Percentiles rank a stretch among this genome's conserved stretches.
phyloP scores from a whole-genome alignment of 2,888 invertebrate genomes.

The Dasysyrphus tricinctus region DNA sequence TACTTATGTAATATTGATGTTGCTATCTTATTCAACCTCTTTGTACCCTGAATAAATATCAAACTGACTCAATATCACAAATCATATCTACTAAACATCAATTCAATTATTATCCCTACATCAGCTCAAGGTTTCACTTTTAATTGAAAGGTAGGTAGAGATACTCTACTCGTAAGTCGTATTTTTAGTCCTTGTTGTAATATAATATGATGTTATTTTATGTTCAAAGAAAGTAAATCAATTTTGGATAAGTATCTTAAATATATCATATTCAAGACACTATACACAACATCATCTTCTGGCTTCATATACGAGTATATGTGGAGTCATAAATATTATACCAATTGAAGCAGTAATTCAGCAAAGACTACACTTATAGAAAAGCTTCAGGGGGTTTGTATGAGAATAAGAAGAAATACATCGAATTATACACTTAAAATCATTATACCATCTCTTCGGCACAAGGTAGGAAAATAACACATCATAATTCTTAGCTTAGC shows the following conservation, averaged over 20 bases:
- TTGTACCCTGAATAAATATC: no score
- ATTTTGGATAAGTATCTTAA: slow-evolving; percentile 7
- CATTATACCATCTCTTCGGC: no score
- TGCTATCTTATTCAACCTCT: no score
- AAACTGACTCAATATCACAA: no score
- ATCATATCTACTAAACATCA: no score
- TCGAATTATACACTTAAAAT: no score
- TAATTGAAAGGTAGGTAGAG: not conserved
- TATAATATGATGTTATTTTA: slow-evolving; percentile 1
- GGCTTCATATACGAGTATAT: not conserved
- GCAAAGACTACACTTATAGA: not conserved
- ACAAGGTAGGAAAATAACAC: no score
- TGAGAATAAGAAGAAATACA: no score
- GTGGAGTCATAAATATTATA: slow-evolving; percentile 10
- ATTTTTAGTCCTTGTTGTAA: not conserved
- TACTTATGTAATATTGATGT: no score
- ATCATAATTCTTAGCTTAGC: no score
- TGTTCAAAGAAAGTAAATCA: slow-evolving; percentile 9
- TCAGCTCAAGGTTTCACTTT: not conserved
- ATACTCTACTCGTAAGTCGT: not conserved
- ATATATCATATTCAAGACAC: slow-evolving; percentile 10
- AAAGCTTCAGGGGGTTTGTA: not conserved
- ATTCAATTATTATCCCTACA: not conserved
- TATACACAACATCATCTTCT: not conserved
- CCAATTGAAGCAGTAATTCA: not conserved